phyloP scores from a whole-genome alignment of 2,113 vertebrate species.

The Seriola rivoliana region DNA sequence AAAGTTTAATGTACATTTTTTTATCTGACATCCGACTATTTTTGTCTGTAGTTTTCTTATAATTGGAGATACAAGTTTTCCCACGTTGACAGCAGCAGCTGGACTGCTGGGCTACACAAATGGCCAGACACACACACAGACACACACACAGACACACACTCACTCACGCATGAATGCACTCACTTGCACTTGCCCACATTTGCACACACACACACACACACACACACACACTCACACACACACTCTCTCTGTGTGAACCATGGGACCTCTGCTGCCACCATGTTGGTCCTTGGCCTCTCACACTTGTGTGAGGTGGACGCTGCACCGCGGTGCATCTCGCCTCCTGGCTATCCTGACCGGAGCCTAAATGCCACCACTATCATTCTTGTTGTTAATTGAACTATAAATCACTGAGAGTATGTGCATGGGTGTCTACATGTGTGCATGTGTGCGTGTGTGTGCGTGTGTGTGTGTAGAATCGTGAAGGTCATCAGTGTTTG shows the following conservation, averaged over 20 bases:
- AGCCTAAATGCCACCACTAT: conserved; percentile 65
- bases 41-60: background rate
- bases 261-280: conserved; percentile 47
- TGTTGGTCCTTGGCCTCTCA: conserved; percentile 16
- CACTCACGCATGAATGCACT: background rate
- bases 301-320: conserved; percentile 10
- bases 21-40: background rate
- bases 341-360: conserved; percentile 36
- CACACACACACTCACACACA: background rate
- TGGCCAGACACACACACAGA: background rate
- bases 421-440: background rate
- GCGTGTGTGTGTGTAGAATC: conserved; percentile 25
- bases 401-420: conserved; percentile 56
- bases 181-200: background rate
- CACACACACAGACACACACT: background rate
- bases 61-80: conserved; percentile 1
- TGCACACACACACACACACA: conserved; percentile 15
- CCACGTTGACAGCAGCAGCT: background rate
- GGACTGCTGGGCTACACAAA: background rate
- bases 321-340: background rate
- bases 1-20: no score
- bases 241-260: background rate
- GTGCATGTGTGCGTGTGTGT: background rate
- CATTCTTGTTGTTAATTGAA: conserved; percentile 71
- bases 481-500: conserved; percentile 71